Conservation (phyloP, 2,113 vertebrate genomes). For the Calcarius ornatus region DNA sequence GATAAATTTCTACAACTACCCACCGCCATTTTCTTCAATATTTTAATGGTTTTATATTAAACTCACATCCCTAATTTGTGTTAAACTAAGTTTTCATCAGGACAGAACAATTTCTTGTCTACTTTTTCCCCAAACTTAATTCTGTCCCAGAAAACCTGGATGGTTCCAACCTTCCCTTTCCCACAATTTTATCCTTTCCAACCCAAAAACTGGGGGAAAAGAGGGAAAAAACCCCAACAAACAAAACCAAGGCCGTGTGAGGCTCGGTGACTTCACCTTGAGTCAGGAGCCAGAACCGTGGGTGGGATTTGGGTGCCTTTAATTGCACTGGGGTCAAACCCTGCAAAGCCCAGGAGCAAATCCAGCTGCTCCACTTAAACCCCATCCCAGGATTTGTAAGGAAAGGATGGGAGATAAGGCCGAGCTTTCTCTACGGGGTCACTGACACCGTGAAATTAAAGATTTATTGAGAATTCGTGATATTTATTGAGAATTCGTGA, state of each 20-base stretch:
- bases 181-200: background rate
- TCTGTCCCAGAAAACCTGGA: background rate
- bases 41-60: background rate
- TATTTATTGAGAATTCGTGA: accelerated
- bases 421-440: background rate
- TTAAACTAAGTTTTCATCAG: background rate
- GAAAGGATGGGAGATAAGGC: background rate
- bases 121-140: background rate
- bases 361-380: background rate
- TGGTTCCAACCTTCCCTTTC: background rate
- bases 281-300: background rate
- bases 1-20: background rate
- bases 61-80: accelerated
- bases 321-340: background rate
- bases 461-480: background rate
- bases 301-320: background rate
- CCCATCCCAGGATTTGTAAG: background rate
- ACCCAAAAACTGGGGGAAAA: accelerated
- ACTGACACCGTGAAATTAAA: accelerated
- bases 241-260: background rate
- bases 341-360: background rate
- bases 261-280: background rate
- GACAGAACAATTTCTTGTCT: background rate
- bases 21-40: accelerated
- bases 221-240: accelerated